These are phyloP conservation scores for Microcebus griseorufus DNA, from an alignment of 2,113 vertebrate species.

Conservation along the genomic window DNA sequence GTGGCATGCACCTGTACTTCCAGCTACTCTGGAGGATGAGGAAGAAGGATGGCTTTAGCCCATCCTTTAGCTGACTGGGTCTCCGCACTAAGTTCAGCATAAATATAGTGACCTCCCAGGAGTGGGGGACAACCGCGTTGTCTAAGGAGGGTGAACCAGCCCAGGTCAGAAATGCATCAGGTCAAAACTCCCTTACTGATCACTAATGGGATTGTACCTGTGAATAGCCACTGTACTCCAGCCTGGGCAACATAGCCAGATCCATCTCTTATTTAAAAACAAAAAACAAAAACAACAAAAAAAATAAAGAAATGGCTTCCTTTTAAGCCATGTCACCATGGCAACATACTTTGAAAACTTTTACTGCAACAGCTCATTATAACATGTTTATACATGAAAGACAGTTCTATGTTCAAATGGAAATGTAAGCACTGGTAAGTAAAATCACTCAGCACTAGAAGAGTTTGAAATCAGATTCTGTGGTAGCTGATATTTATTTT, in stretches of 20 bases:
- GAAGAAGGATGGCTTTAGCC: not conserved
- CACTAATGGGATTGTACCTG: too few relatives aligned
- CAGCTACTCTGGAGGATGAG: not conserved
- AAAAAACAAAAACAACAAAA: not conserved
- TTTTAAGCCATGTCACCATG: not conserved
- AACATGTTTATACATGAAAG: not conserved
- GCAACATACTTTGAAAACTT: constrained; percentile 7
- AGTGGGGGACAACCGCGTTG: not conserved
- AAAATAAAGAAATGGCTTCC: constrained; percentile 9
- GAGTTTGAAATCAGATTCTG: not conserved
- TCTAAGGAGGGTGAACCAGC: not conserved
- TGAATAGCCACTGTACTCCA: too few relatives aligned
- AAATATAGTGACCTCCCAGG: not conserved
- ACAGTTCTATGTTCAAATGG: not conserved
- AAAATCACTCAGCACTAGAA: not conserved
- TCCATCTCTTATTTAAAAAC: not conserved
- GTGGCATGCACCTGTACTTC: not conserved
- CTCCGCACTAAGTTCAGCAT: not conserved
- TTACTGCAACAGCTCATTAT: not conserved
- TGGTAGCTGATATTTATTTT: not conserved
- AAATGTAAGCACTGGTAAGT: not conserved
- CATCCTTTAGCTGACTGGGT: not conserved
- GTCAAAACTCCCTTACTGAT: not conserved
- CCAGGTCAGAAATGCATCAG: not conserved
- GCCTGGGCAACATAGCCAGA: too few relatives aligned